phyloP scores from a whole-genome alignment of 2,888 invertebrate genomes.

The Junonia oenone region DNA sequence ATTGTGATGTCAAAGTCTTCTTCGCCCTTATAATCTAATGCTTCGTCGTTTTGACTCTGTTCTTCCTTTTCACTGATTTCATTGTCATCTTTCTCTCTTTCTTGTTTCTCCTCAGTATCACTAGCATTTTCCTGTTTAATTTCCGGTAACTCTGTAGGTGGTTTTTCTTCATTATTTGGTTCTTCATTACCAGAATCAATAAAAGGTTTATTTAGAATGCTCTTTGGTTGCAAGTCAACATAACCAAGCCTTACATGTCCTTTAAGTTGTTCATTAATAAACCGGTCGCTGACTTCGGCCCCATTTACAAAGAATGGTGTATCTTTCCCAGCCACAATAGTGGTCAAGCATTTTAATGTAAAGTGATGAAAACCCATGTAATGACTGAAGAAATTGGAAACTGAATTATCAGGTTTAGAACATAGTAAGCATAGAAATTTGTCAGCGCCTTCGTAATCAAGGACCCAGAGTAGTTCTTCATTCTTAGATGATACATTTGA shows the following conservation, averaged over 20 bases:
- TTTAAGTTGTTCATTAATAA: constrained; percentile 55
- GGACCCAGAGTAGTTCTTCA: constrained; percentile 54
- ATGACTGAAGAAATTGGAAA: constrained; percentile 58
- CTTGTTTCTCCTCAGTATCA: constrained; percentile 35
- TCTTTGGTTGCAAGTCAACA: constrained; percentile 47
- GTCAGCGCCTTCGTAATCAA: constrained; percentile 47
- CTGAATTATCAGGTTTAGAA: constrained; percentile 48
- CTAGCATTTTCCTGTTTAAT: constrained; percentile 42
- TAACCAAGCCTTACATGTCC: constrained; percentile 52
- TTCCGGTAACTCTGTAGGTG: constrained; percentile 38
- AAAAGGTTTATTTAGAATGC: constrained; percentile 8
- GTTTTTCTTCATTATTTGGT: constrained; percentile 23
- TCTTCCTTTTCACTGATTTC: constrained; percentile 27
- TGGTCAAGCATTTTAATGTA: constrained; percentile 66
- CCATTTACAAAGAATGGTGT: constrained; percentile 59
- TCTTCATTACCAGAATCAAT: constrained; percentile 9
- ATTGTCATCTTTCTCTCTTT: constrained; percentile 24
- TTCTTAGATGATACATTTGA: constrained; percentile 49
- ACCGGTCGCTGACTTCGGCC: constrained; percentile 58
- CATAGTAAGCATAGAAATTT: constrained; percentile 62
- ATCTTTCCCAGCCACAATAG: constrained; percentile 55
- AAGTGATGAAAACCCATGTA: constrained; percentile 69
- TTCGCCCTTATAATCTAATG: constrained; percentile 53
- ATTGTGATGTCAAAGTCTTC: constrained; percentile 70
- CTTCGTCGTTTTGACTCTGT: constrained; percentile 26